A percentile compares a stretch with the other conserved stretches of the same genome.
Conservation (phyloP, 2,113 vertebrate genomes). For the Zosterops lateralis region DNA sequence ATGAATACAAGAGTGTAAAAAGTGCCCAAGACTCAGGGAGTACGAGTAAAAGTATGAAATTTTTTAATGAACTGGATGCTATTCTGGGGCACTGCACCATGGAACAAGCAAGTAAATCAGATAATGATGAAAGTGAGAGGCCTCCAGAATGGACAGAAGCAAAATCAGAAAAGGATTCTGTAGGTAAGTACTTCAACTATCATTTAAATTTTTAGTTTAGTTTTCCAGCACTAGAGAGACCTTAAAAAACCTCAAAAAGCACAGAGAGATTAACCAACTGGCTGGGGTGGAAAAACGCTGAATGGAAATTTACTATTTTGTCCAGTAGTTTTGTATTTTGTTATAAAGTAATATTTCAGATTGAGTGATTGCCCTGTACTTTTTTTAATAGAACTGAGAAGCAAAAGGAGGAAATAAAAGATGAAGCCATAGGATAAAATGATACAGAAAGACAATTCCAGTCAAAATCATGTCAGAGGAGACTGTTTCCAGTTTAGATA, state of each 20-base stretch:
- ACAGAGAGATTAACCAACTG: not conserved
- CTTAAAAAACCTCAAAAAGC: not conserved
- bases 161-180: conserved; percentile 47
- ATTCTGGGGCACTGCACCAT: conserved; percentile 79
- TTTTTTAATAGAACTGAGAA: not conserved
- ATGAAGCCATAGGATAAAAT: not conserved
- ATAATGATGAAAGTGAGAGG: conserved; percentile 39
- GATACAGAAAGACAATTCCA: not conserved
- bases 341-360: not conserved
- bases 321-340: not conserved
- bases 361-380: not conserved
- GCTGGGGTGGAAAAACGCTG: not conserved
- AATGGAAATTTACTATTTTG: not conserved
- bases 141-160: conserved; percentile 21
- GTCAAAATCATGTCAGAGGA: not conserved
- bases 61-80: conserved; percentile 86
- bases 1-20: conserved; percentile 86
- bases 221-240: not conserved
- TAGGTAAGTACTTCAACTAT: conserved; percentile 51
- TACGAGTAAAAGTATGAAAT: conserved; percentile 84
- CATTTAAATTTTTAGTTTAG: not conserved
- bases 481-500: not conserved
- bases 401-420: not conserved
- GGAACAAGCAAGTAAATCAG: conserved; percentile 63
- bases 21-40: conserved; percentile 73